Conservation (phyloP, 1,140 invertebrate genomes). For the Aphelenchoides besseyi region DNA sequence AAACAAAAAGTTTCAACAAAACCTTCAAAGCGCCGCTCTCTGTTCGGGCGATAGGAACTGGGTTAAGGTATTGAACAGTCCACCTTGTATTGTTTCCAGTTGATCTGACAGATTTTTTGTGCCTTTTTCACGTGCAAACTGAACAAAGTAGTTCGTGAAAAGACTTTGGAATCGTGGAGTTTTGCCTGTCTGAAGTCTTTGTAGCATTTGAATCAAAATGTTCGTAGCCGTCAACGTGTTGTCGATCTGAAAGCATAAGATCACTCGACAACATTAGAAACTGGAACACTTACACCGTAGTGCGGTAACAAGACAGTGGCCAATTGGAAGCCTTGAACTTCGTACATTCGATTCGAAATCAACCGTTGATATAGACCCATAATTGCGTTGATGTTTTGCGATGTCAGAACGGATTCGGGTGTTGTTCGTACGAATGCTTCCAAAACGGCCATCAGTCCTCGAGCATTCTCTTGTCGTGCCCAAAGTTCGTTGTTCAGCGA, state of each 20-base stretch:
- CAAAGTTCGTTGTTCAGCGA: conserved; percentile 81
- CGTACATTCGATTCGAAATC: conserved; percentile 87
- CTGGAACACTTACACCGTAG: conserved; percentile 30
- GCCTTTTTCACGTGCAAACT: conserved; percentile 37
- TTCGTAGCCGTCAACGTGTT: conserved; percentile 23
- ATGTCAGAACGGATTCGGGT: conserved; percentile 22
- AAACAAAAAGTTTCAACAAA: too few relatives aligned
- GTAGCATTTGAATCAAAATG: conserved; percentile 40
- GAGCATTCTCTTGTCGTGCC: conserved; percentile 85
- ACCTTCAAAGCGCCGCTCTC: too few relatives aligned
- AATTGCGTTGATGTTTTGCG: conserved; percentile 68
- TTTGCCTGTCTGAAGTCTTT: conserved; percentile 37
- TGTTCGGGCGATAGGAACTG: conserved; percentile 38
- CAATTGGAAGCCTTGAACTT: conserved; percentile 90
- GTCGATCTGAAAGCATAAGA: conserved; percentile 35
- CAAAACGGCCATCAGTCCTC: conserved; percentile 80
- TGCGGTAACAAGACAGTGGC: conserved; percentile 38
- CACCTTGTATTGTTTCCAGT: conserved; percentile 37
- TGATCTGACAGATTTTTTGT: conserved; percentile 26
- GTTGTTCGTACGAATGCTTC: conserved; percentile 73
- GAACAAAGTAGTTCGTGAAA: conserved; percentile 37
- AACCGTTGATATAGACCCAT: conserved; percentile 93
- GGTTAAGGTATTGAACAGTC: conserved; percentile 38
- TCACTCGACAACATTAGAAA: conserved; percentile 1
- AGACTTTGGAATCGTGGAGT: conserved; percentile 32